A percentile compares a stretch with the other conserved stretches of the same genome.
Conservation (phyloP, 2,113 vertebrate genomes). For the Ifrita kowaldi region DNA sequence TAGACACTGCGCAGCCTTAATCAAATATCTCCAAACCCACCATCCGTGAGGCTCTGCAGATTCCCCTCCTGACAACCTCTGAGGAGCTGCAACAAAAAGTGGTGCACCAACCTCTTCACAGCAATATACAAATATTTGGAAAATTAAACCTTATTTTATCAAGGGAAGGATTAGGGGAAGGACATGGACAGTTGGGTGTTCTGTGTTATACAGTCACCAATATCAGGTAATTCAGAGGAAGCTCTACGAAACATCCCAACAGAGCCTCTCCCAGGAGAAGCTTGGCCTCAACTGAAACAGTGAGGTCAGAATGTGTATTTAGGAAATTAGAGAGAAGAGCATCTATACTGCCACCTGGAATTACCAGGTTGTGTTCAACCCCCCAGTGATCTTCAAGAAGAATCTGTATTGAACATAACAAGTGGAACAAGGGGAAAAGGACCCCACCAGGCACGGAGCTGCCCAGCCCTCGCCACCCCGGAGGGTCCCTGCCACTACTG, state of each 20-base stretch:
- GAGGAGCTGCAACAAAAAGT: not conserved
- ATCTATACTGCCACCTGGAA: not conserved
- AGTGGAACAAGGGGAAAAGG: not conserved
- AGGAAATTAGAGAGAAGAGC: not conserved
- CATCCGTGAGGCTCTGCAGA: not conserved
- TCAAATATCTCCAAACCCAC: not conserved
- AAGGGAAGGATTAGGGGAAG: not conserved
- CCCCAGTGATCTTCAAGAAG: not conserved
- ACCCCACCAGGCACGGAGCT: not conserved
- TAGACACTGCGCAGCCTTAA: not conserved
- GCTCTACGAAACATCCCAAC: not conserved
- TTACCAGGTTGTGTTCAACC: not conserved
- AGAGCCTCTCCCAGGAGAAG: not conserved
- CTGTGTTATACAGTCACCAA: rapidly evolving
- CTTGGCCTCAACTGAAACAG: not conserved
- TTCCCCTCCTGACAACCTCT: not conserved
- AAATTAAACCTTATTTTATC: not conserved
- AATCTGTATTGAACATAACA: not conserved
- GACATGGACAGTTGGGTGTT: rapidly evolving
- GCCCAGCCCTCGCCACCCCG: not conserved
- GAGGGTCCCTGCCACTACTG: not conserved
- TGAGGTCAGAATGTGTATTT: rapidly evolving
- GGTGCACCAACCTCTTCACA: not conserved
- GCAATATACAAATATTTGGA: not conserved
- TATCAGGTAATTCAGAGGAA: not conserved